phyloP scores from a whole-genome alignment of 2,113 vertebrate genomes.

The Coryphaenoides rupestris region DNA sequence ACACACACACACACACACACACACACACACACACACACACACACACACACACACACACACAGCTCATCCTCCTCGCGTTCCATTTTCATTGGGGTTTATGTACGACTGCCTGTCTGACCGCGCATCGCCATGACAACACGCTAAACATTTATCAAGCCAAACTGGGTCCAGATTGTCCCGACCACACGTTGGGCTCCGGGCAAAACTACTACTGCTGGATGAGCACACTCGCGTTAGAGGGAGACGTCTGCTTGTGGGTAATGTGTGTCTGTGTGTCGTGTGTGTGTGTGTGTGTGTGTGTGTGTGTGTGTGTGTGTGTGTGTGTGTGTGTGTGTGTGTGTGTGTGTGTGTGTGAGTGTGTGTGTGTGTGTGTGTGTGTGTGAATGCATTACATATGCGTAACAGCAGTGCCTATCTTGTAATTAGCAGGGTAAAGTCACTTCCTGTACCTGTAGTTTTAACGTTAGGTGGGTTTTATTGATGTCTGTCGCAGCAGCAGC shows the following conservation, averaged over 20 bases:
- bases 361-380: background rate
- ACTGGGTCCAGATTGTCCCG: conserved; percentile 54
- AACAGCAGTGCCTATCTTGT: too few species aligned
- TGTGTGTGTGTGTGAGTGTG: background rate
- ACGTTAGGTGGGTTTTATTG: too few species aligned
- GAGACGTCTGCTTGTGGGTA: too few species aligned
- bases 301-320: background rate
- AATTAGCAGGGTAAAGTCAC: too few species aligned
- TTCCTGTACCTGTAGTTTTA: too few species aligned
- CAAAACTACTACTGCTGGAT: conserved; percentile 21
- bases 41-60: background rate
- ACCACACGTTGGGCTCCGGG: conserved; percentile 49
- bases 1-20: conserved; percentile 1
- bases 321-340: conserved; percentile 4
- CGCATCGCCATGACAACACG: conserved; percentile 54
- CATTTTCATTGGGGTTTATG: conserved; percentile 46
- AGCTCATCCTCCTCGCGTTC: conserved; percentile 24
- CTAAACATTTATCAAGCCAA: conserved; percentile 61
- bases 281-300: background rate
- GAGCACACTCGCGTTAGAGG: conserved; percentile 1
- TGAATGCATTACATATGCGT: too few species aligned
- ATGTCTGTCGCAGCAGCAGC: too few species aligned
- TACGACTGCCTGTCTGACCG: conserved; percentile 53
- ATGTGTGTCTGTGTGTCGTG: too few species aligned
- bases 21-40: background rate